phyloP scores from a whole-genome alignment of 2,797 vertebrate genomes.

The Lophius americanus region DNA sequence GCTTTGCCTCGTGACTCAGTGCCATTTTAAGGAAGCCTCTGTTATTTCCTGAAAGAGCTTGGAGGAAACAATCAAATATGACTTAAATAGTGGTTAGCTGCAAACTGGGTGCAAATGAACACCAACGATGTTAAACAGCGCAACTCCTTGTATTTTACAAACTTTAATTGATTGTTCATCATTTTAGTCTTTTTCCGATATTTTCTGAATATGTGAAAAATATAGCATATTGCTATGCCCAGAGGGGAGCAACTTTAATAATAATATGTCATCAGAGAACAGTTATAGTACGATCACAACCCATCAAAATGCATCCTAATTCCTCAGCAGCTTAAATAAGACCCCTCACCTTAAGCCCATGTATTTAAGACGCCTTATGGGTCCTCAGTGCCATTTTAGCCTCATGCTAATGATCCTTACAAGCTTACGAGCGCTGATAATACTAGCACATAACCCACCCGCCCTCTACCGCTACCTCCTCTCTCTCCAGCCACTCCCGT shows the following conservation, averaged over 20 bases:
- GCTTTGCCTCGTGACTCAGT: no score
- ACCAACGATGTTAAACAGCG: no score
- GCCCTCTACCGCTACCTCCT: constrained; percentile 16
- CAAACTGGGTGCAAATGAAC: no score
- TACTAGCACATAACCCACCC: constrained; percentile 58
- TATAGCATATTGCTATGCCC: not conserved
- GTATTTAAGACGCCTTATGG: constrained; percentile 61
- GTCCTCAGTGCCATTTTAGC: constrained; percentile 68
- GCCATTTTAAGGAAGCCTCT: not conserved
- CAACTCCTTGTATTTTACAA: not conserved
- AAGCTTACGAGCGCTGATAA: constrained; percentile 67
- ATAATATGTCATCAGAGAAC: constrained; percentile 13
- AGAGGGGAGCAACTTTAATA: constrained; percentile 31
- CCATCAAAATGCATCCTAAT: constrained; percentile 21
- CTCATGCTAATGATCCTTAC: constrained; percentile 67
- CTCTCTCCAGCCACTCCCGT: constrained; percentile 65
- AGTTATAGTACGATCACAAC: constrained; percentile 24
- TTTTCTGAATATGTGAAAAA: not conserved
- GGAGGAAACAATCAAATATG: not conserved
- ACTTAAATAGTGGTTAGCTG: not conserved
- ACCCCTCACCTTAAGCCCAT: constrained; percentile 45
- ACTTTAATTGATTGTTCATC: not conserved
- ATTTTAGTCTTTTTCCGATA: not conserved
- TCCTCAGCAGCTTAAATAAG: constrained; percentile 42
- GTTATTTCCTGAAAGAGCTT: not conserved